A percentile compares a stretch with the other conserved stretches of the same genome.
phyloP scores from a whole-genome alignment of 1,140 invertebrate genomes.

The Bombus haemorrhoidalis region DNA sequence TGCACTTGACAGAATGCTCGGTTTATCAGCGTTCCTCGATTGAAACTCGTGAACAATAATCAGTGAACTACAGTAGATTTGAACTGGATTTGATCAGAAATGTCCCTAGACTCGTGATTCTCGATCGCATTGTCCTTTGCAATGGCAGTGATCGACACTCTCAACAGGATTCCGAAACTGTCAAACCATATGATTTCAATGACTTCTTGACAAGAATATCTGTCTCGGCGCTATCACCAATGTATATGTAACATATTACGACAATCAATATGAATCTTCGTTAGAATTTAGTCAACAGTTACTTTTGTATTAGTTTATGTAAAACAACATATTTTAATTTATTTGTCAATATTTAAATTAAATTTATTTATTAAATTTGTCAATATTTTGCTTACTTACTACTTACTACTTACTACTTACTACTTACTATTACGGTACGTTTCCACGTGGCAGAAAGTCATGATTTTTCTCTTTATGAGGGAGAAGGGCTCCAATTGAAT shows the following conservation, averaged over 20 bases:
- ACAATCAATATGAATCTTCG: background rate
- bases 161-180: background rate
- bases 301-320: background rate
- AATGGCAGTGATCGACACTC: conserved; percentile 27
- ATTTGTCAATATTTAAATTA: no score
- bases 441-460: no score
- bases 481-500: no score
- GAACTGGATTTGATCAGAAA: conserved; percentile 23
- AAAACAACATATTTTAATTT: background rate
- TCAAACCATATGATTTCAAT: background rate
- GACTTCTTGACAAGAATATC: background rate
- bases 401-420: no score
- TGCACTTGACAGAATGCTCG: background rate
- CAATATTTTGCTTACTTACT: no score
- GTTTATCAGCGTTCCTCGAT: conserved; percentile 3
- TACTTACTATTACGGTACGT: no score
- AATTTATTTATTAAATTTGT: no score
- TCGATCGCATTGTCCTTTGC: background rate
- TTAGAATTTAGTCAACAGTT: background rate
- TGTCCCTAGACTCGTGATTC: background rate
- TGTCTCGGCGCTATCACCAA: background rate
- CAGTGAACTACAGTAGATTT: conserved; percentile 31
- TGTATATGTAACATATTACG: background rate
- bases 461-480: no score
- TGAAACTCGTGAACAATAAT: conserved; percentile 22